phyloP scores from a whole-genome alignment of 2,888 invertebrate genomes.

The Incurvaria masculella region DNA sequence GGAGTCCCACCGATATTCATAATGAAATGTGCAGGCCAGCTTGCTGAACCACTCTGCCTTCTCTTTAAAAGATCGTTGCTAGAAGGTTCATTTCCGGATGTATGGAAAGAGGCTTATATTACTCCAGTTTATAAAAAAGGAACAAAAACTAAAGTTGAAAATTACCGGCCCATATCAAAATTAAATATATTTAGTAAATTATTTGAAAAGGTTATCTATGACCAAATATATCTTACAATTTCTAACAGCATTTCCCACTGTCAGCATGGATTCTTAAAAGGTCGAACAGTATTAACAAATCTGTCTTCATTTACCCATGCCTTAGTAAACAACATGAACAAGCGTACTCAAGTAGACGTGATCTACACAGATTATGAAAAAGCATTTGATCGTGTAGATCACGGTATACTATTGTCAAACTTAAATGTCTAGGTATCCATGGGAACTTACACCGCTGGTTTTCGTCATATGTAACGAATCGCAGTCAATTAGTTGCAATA shows the following conservation, averaged over 20 bases:
- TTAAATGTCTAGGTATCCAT: no score
- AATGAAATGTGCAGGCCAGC: not conserved
- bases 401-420: no score
- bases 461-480: no score
- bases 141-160: not conserved
- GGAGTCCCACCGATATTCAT: not conserved
- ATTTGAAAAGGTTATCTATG: not conserved
- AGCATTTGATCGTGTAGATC: not conserved
- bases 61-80: not conserved
- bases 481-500: no score
- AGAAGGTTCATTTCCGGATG: not conserved
- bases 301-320: not conserved
- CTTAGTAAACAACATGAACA: not conserved
- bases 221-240: not conserved
- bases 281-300: not conserved
- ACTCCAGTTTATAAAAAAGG: slow-evolving; percentile 1
- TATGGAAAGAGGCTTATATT: slow-evolving; percentile 2
- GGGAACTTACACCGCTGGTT: no score
- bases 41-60: not conserved
- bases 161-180: slow-evolving; percentile 1
- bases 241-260: not conserved
- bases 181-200: not conserved
- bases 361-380: slow-evolving; percentile 7
- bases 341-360: slow-evolving; percentile 5
- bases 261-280: slow-evolving; percentile 1